A percentile compares a stretch with the other conserved stretches of the same genome.
Conservation (phyloP, 2,797 vertebrate genomes). For the Pangasius krempfi region DNA sequence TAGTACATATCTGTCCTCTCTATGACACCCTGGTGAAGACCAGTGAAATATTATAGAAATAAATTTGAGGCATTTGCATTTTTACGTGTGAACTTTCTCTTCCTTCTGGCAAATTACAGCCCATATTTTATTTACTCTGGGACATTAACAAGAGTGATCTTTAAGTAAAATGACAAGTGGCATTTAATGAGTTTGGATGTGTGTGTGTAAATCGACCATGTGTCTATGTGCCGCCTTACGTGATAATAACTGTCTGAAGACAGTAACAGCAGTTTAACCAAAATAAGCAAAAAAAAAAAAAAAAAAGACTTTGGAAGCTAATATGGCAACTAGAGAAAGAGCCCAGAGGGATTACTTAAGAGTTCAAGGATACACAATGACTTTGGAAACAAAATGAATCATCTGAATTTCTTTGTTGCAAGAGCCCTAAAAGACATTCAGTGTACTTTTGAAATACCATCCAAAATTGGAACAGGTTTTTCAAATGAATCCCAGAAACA, state of each 20-base stretch:
- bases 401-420: slow-evolving; percentile 1
- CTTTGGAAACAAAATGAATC: not conserved
- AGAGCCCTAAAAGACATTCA: not conserved
- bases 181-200: slow-evolving; percentile 53
- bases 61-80: slow-evolving; percentile 57
- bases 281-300: slow-evolving; percentile 34
- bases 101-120: slow-evolving; percentile 52
- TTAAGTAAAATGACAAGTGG: slow-evolving; percentile 53
- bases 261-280: slow-evolving; percentile 31
- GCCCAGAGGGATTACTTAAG: slow-evolving; percentile 11
- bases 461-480: not conserved
- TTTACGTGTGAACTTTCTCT: slow-evolving; percentile 55
- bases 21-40: slow-evolving; percentile 27
- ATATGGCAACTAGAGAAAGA: slow-evolving; percentile 27
- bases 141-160: slow-evolving; percentile 62
- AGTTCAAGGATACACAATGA: not conserved
- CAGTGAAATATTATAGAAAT: slow-evolving; percentile 32
- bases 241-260: slow-evolving; percentile 37
- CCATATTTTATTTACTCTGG: slow-evolving; percentile 52
- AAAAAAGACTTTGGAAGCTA: slow-evolving; percentile 28
- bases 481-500: slow-evolving; percentile 6
- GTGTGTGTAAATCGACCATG: slow-evolving; percentile 14
- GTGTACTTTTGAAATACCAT: slow-evolving; percentile 5
- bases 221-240: slow-evolving; percentile 22
- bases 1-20: slow-evolving; percentile 26